Conservation (phyloP, 1,140 invertebrate genomes). For the Battus philenor region DNA sequence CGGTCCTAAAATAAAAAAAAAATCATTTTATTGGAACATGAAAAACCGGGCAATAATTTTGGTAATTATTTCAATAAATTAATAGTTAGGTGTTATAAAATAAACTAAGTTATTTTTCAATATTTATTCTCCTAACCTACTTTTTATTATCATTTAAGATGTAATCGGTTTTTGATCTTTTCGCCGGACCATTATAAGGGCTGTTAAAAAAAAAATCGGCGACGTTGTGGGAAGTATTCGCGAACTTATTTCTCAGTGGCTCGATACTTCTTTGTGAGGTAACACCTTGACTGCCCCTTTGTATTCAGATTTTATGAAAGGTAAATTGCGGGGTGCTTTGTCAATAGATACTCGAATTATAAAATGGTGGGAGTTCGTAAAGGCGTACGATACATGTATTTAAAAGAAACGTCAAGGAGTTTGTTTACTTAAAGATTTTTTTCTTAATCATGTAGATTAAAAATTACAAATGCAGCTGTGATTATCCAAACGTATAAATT, state of each 20-base stretch:
- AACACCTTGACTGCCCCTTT: conserved; percentile 49
- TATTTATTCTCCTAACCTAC: neutral
- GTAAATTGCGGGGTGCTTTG: conserved; percentile 47
- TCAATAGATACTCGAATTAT: conserved; percentile 37
- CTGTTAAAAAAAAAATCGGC: conserved; percentile 26
- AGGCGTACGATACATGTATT: conserved; percentile 10
- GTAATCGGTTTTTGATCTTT: conserved; percentile 11
- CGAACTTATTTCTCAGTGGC: conserved; percentile 54
- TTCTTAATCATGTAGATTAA: too few relatives aligned
- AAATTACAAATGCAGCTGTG: too few relatives aligned
- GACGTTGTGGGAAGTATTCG: conserved; percentile 52
- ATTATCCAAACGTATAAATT: too few relatives aligned
- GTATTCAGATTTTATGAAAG: conserved; percentile 34
- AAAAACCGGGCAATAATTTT: too few relatives aligned
- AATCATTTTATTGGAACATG: too few relatives aligned
- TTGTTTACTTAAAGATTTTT: too few relatives aligned
- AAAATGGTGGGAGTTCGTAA: conserved; percentile 21
- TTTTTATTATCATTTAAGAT: too few relatives aligned
- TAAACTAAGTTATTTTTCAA: too few relatives aligned
- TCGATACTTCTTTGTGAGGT: conserved; percentile 34
- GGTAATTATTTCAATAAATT: too few relatives aligned
- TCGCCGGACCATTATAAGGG: conserved; percentile 7
- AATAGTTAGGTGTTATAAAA: too few relatives aligned
- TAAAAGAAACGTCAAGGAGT: too few relatives aligned
- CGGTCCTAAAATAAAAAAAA: too few relatives aligned